A percentile compares a stretch with the other conserved stretches of the same genome.
Conservation (phyloP, 2,888 invertebrate genomes). For the Folsomia candida region DNA sequence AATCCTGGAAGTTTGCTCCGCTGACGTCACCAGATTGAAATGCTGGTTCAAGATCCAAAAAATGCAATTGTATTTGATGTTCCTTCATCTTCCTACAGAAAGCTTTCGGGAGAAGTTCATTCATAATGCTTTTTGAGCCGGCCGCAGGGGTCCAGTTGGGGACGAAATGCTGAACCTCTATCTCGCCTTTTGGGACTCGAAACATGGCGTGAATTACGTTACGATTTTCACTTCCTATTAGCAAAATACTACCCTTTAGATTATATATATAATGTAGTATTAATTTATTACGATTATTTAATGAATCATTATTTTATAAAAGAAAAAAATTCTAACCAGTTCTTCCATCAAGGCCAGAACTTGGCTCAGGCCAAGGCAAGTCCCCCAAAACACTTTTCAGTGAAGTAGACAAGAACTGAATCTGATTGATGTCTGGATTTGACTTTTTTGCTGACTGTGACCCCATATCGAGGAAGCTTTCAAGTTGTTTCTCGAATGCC, state of each 20-base stretch:
- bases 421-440: background rate
- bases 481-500: conserved; percentile 34
- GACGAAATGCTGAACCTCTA: conserved; percentile 17
- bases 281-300: no score
- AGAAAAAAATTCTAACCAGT: background rate
- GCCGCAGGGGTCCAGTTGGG: background rate
- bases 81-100: conserved; percentile 37
- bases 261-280: no score
- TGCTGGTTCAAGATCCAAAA: conserved; percentile 40
- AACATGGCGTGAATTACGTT: conserved; percentile 35
- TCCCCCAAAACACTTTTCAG: conserved; percentile 33
- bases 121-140: conserved; percentile 32
- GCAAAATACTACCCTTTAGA: conserved; percentile 1
- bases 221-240: background rate
- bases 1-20: conserved; percentile 1
- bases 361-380: conserved; percentile 27
- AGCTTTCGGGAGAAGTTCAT: conserved; percentile 34
- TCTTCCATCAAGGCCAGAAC: background rate
- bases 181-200: conserved; percentile 37
- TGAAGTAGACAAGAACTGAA: conserved; percentile 27
- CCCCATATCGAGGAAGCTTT: background rate
- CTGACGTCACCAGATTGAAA: conserved; percentile 31
- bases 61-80: conserved; percentile 41
- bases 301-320: background rate
- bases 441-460: background rate